Evolutionary conservation across 2,888 invertebrate genomes (phyloP).

Genomic region (Geotrupes spiniger): DNA sequence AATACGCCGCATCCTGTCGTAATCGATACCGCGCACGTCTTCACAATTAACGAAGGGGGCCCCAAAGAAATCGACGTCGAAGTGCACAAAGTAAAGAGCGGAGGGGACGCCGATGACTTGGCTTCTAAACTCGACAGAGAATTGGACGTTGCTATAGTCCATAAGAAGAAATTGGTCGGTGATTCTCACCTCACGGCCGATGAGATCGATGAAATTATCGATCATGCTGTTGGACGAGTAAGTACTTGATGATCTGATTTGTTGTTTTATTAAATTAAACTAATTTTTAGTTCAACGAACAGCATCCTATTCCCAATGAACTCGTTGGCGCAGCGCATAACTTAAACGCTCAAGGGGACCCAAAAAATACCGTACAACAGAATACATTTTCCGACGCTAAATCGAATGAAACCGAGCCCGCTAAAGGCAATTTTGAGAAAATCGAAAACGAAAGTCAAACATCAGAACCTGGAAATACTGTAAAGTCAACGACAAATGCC

Average conservation of each 20-base stretch:
- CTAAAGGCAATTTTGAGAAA: too few relatives aligned
- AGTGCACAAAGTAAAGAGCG: slow-evolving; percentile 22
- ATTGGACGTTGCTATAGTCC: slow-evolving; percentile 28
- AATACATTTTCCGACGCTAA: too few relatives aligned
- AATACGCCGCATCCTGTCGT: slow-evolving; percentile 22
- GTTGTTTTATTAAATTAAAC: too few relatives aligned
- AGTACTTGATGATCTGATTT: slow-evolving; percentile 9
- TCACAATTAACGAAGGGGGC: slow-evolving; percentile 25
- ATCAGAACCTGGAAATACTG: too few relatives aligned
- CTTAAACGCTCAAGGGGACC: too few relatives aligned
- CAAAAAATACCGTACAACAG: too few relatives aligned
- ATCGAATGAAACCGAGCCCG: too few relatives aligned
- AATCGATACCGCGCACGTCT: slow-evolving; percentile 34
- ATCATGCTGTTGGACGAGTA: slow-evolving; percentile 26
- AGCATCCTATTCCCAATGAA: too few relatives aligned
- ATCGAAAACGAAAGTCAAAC: too few relatives aligned
- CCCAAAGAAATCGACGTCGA: slow-evolving; percentile 22
- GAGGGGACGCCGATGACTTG: slow-evolving; percentile 18
- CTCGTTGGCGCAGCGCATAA: too few relatives aligned
- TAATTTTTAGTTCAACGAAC: too few relatives aligned
- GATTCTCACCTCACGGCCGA: slow-evolving; percentile 25
- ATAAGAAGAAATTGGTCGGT: slow-evolving; percentile 24
- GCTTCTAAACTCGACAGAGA: slow-evolving; percentile 28
- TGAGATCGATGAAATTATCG: slow-evolving; percentile 31
- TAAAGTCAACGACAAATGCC: too few relatives aligned